A percentile compares a stretch with the other conserved stretches of the same genome.
These are phyloP conservation scores for Carollia perspicillata DNA, from an alignment of 2,113 vertebrate genomes.

Conservation along the genomic window DNA sequence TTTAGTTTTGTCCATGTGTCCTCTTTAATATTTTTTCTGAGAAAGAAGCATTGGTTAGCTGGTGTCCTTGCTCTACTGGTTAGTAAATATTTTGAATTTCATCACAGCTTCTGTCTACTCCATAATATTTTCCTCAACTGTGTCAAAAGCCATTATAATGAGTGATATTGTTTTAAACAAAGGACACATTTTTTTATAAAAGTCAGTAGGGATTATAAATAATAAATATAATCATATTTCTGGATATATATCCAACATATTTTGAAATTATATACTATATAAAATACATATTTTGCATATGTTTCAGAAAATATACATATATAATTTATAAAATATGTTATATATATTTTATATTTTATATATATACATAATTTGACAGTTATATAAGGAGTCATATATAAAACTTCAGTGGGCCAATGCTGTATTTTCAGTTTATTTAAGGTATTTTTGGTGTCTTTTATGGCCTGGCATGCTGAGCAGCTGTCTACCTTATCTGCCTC, in stretches of 20 bases:
- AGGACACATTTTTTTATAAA: background rate
- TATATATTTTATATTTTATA: too few relatives aligned
- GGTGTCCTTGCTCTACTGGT: background rate
- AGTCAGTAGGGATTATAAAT: background rate
- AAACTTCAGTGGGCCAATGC: background rate
- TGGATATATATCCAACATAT: background rate
- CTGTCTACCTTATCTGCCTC: background rate
- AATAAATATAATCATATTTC: background rate
- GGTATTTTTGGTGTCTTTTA: background rate
- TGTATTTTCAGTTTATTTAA: background rate
- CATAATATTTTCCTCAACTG: background rate
- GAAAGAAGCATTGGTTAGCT: background rate
- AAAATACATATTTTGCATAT: background rate
- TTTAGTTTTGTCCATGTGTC: too few relatives aligned
- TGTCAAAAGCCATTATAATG: background rate
- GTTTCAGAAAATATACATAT: background rate
- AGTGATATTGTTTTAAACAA: background rate
- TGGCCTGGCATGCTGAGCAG: background rate
- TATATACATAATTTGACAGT: background rate
- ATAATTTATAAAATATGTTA: too few relatives aligned
- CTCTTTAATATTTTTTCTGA: background rate
- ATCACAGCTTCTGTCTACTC: background rate
- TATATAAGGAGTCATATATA: background rate
- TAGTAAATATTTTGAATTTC: conserved; percentile 29
- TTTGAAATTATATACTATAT: background rate